A percentile compares a stretch with the other conserved stretches of the same genome.
These are phyloP conservation scores for Catocala fraxini DNA, from an alignment of 2,888 invertebrate species.

Conservation along the genomic window DNA sequence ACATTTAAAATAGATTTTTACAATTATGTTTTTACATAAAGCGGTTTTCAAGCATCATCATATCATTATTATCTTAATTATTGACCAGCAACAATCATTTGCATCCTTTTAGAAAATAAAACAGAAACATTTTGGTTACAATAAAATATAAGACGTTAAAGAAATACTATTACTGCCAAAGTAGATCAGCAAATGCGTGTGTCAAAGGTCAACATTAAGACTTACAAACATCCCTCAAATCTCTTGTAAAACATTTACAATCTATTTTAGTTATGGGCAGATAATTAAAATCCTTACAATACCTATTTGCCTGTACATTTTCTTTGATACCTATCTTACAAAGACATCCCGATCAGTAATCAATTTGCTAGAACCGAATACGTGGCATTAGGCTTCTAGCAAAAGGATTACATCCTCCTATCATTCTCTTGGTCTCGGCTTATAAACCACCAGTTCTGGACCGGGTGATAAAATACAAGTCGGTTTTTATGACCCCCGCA, in stretches of 20 bases:
- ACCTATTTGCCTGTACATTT: neutral
- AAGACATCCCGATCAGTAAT: neutral
- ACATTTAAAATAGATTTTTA: slow-evolving; percentile 19
- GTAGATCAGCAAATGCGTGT: no score
- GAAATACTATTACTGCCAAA: no score
- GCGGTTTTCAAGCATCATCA: slow-evolving; percentile 31
- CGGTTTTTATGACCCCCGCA: slow-evolving; percentile 5
- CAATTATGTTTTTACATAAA: slow-evolving; percentile 28
- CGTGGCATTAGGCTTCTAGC: neutral
- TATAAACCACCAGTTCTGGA: no score
- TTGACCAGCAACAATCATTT: slow-evolving; percentile 12
- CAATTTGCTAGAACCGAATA: no score
- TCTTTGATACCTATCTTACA: slow-evolving; percentile 1
- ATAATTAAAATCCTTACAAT: slow-evolving; percentile 29
- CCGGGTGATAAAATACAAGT: no score
- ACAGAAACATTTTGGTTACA: no score
- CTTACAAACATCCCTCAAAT: slow-evolving; percentile 16
- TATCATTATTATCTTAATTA: slow-evolving; percentile 11
- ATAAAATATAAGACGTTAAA: no score
- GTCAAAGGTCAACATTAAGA: slow-evolving; percentile 6
- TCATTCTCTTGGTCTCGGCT: neutral
- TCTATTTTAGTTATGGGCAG: slow-evolving; percentile 36
- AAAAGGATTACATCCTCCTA: neutral
- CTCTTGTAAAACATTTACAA: slow-evolving; percentile 37
- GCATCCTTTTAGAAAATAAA: no score